These are phyloP conservation scores for Drosophila pachea DNA, from an alignment of 1,140 invertebrate species.

Conservation along the genomic window DNA sequence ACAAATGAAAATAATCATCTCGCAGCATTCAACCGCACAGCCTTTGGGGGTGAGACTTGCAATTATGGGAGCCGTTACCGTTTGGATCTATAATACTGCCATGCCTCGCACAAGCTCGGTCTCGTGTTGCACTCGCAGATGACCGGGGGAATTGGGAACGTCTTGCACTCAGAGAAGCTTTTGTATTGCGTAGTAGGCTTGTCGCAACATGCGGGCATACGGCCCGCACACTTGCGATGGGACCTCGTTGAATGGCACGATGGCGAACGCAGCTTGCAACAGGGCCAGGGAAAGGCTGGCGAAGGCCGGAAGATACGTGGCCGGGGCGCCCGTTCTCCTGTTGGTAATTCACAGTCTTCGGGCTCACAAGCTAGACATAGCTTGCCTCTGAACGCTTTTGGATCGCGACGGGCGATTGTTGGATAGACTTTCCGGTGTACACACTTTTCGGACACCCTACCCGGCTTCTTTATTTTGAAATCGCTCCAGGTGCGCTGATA, in stretches of 20 bases:
- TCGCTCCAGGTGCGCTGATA: constrained; percentile 20
- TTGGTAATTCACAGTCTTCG: constrained; percentile 19
- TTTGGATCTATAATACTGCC: constrained; percentile 15
- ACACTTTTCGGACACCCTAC: not conserved
- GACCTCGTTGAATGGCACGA: not conserved
- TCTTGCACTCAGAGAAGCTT: constrained; percentile 49
- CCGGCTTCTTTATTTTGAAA: not conserved
- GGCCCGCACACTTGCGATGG: constrained; percentile 3
- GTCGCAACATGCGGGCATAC: constrained; percentile 25
- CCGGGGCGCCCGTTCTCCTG: too few species aligned
- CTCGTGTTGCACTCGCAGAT: constrained; percentile 37
- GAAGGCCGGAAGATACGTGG: not conserved
- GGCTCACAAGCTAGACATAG: constrained; percentile 14
- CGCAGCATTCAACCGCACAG: too few species aligned
- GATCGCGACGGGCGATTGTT: constrained; percentile 2
- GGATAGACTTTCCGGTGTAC: constrained; percentile 11
- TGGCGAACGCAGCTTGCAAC: constrained; percentile 22
- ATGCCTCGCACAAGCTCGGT: constrained; percentile 29
- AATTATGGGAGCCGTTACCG: constrained; percentile 6
- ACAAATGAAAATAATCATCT: too few species aligned
- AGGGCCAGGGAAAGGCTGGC: constrained; percentile 22
- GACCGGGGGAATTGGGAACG: not conserved
- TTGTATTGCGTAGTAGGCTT: constrained; percentile 36
- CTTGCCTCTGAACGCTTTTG: not conserved
- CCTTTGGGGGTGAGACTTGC: too few species aligned